Evolutionary conservation across 2,797 vertebrate species (phyloP), one percentile per base, ranked within the genome.

Genomic region (Molossus alvarezi): DNA sequence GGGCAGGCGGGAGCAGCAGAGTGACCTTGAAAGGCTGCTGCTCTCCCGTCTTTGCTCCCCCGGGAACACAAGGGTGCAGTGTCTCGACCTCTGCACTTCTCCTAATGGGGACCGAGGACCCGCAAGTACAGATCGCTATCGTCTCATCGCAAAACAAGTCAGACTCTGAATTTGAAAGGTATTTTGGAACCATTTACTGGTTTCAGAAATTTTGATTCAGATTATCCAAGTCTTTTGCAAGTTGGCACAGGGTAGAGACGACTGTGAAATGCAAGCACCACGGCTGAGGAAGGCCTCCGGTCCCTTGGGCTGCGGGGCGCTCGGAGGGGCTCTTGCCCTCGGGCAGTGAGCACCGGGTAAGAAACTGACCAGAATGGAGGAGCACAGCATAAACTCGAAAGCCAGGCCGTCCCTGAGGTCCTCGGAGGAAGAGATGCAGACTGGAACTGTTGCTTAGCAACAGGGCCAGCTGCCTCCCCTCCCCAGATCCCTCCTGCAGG

Each of bases 391-490:
- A 58, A 20, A n/a, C 55, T 17, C 55, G 45, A 65, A 9, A 90
- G 65, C 86, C 13, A 67, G 77, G 82, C 81, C 64, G 23, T 5
- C 20, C 41, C 15, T 29, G 77, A 2, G 27, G 57, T 73, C 86
- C 95, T 51, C 13, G 17, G 84, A 76, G 73, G 91, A 64, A 72
- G 17, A 29, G 85, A 77, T 27, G 82, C 13, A 0, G 87, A 17
- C 67, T 45, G 65, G 81, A 71, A 57, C 53, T 12, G 1, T 90
- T 88, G 92, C 96, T 79, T 90, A 41, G 96, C 96, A 96, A 96
- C 92, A 76, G 94, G 57, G n/a, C 41, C 55, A 0, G 4, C 64
- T 3, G 4, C 51, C 27, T 20, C 20, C 37, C n/a, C 15, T 7
- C 20, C 80, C 14, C 60, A 29, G 41, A 12, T 73, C 27, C 27